phyloP scores from a whole-genome alignment of 2,113 vertebrate genomes.

The Tylochromis polylepis region DNA sequence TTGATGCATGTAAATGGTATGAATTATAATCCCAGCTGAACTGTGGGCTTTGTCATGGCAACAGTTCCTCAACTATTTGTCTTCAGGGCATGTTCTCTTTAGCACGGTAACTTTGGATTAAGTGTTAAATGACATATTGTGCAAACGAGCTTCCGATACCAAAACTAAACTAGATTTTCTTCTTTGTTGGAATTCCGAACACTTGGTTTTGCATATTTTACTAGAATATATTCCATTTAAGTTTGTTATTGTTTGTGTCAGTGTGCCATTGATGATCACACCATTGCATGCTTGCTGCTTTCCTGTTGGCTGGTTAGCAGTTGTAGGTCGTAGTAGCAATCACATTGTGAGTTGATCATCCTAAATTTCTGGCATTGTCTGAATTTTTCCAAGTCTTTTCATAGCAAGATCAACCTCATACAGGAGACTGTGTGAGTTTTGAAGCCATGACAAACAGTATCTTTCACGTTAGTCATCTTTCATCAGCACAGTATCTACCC shows the following conservation, averaged over 20 bases:
- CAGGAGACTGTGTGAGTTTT: neutral
- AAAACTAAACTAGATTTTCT: neutral
- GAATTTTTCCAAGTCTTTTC: neutral
- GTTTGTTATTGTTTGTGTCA: neutral
- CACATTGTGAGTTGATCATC: neutral
- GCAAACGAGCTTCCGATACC: neutral
- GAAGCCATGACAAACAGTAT: neutral
- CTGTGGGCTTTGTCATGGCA: too few species aligned
- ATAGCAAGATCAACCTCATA: neutral
- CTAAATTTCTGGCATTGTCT: neutral
- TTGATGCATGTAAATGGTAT: neutral
- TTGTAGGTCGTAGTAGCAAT: neutral
- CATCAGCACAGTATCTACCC: neutral
- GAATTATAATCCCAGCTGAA: neutral
- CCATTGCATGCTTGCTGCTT: neutral
- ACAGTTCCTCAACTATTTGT: neutral
- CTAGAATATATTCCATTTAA: neutral
- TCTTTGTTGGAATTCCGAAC: neutral
- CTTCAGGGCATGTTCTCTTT: neutral
- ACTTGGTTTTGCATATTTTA: neutral
- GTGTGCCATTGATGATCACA: neutral
- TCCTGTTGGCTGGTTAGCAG: neutral
- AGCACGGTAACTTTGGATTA: rapidly evolving
- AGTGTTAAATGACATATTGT: neutral
- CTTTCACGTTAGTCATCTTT: neutral